Base-by-base conservation (phyloP, 2,797 vertebrate species). In the Darevskia nairensis region DNA sequence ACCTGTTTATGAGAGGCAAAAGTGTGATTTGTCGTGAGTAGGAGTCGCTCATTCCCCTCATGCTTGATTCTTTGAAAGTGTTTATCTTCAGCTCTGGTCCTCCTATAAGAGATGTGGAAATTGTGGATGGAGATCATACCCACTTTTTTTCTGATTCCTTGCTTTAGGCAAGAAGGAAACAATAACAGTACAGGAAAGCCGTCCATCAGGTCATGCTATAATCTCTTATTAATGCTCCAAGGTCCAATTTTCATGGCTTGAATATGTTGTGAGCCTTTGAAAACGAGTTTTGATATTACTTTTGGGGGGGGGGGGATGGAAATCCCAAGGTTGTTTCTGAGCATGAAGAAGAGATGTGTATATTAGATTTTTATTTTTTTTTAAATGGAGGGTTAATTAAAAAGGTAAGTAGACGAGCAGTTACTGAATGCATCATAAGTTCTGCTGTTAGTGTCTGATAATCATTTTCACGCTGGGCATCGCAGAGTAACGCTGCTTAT, bases 381-480 rank as follows among this genome's bases (percentile, higher is more conserved):
- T 82, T 94, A 17, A 32, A 89, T 76, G 89, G 55, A 61, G 0
- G 77, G 87, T 84, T 93, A 89, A 90, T 89, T 91, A 61, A 88
- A 27, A 61, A 89, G 92, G 83, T 9, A 17, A 88, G 89, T 83
- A 55, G 50, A 91, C 8, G 39, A 89, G 80, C 46, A 39, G 85
- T 91, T 91, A 89, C 39, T 77, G 35, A 80, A 87, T 91, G 79
- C 21, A 17, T 84, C 0, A 29, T n/a, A 75, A 93, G 89, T 88
- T 94, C 84, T 78, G 1, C 92, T 93, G 86, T 92, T 95, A 94
- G 93, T 93, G 94, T 91, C 88, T 84, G 91, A 90, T 95, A 86
- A 90, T 96, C 94, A 94, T 97, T 96, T 96, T 96, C 94, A 94
- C 93, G 93, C 96, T 95, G 96, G 84, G 91, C 89, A 89, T 95